Base-by-base conservation (phyloP, 2,888 invertebrate species). In the Archips xylosteana region DNA sequence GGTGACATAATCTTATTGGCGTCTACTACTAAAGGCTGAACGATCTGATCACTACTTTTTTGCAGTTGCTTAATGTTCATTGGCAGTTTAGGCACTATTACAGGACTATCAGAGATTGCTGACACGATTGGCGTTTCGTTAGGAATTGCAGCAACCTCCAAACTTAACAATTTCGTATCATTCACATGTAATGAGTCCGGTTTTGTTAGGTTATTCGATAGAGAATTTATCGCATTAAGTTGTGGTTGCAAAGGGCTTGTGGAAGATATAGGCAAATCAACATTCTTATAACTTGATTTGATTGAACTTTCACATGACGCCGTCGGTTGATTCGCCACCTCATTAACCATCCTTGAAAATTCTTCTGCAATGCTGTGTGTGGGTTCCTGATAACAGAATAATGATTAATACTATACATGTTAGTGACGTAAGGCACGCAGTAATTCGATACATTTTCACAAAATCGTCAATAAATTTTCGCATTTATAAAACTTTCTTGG, bases 81-180 rank as follows among this genome's bases (percentile, higher is more conserved):
- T 85, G 95, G 90, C 87, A 94, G 87, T 91, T 94, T 95, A 85
- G 95, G 95, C 87, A 95, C 95, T 86, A 96, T 95, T 87, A 96
- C 96, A 82, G 96, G 96, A 80, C 96, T 96, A 83, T 96, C 96
- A 72, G 96, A 95, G 91, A 96, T 96, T 76, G 96, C 96, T 76
- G 96, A 96, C 71, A 96, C 96, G 78, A 96, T 95, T 61, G 96
- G 96, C 42, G 96, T 96, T 82, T 94, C 94, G 79, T 82, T 88
- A 76, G 86, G 79, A 82, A 90, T 89, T 66, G 81, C 85, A 83
- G 86, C 88, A 86, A 85, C 84, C 85, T 93, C 92, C 82, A 86
- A 78, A 82, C 87, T 92, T 85, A 89, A 83, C 83, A 77, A 85
- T 87, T 90, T 92, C 88, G 79, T 91, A 86, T 93, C 92, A 79